Percentiles rank a stretch among this genome's conserved stretches.
Evolutionary conservation across 2,888 invertebrate species (phyloP).

Genomic region (Cephus pulcher): DNA sequence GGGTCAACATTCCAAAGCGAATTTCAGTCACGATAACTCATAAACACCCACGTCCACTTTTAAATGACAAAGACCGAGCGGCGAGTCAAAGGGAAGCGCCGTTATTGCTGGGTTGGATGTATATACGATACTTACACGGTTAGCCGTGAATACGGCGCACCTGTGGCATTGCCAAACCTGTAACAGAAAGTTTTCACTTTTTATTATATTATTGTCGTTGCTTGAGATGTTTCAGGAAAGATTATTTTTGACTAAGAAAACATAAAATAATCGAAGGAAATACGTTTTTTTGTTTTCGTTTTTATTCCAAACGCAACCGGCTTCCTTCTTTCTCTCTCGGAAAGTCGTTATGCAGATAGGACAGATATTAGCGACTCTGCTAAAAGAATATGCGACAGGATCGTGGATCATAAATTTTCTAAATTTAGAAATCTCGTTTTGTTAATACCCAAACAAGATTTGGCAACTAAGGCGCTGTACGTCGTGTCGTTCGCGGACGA

Average conservation of each 20-base stretch:
- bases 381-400: conserved; percentile 23
- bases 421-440: conserved; percentile 49
- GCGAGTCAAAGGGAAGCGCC: conserved; percentile 11
- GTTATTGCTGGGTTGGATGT: not conserved
- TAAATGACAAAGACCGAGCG: conserved; percentile 23
- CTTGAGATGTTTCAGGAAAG: not conserved
- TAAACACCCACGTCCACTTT: conserved; percentile 24
- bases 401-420: conserved; percentile 47
- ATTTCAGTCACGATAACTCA: conserved; percentile 42
- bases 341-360: conserved; percentile 1
- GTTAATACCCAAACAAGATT: conserved; percentile 34
- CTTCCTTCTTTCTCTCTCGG: not conserved
- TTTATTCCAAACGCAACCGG: not conserved
- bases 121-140: conserved; percentile 8
- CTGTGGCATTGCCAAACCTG: conserved; percentile 3
- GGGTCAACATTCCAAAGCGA: conserved; percentile 46
- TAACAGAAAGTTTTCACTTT: not conserved
- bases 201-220: not conserved
- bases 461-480: conserved; percentile 28
- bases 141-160: not conserved
- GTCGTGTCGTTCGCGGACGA: not conserved
- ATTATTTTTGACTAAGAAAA: not conserved
- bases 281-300: not conserved
- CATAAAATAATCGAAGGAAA: not conserved
- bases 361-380: not conserved